phyloP scores from a whole-genome alignment of 1,140 invertebrate genomes.

The Artemia franciscana region DNA sequence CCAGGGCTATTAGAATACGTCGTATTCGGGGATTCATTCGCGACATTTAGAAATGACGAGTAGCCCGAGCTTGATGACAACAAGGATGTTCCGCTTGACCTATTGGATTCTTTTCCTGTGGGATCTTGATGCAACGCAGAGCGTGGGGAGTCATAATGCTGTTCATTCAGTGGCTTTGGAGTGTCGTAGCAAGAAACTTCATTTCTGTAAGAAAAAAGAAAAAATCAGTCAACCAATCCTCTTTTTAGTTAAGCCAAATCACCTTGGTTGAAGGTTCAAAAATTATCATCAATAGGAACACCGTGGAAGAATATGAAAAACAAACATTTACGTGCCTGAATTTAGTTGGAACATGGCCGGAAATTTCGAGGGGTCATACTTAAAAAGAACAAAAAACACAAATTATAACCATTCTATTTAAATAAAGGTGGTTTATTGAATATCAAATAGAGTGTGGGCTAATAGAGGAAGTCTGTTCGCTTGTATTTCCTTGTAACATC shows the following conservation, averaged over 20 bases:
- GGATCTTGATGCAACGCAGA: too few species aligned
- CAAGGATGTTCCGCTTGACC: not conserved
- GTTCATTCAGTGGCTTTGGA: not conserved
- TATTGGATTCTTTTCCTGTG: not conserved
- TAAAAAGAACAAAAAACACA: not conserved
- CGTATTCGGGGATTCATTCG: not conserved
- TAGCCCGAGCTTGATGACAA: not conserved
- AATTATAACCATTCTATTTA: too few species aligned
- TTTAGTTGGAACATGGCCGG: not conserved
- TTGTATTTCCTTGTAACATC: too few species aligned
- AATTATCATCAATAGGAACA: not conserved
- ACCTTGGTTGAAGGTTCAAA: not conserved
- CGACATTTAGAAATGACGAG: not conserved
- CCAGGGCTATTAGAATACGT: not conserved
- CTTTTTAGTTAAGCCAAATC: not conserved
- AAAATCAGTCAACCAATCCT: not conserved
- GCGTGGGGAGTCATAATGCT: not conserved
- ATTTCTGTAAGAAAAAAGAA: not conserved
- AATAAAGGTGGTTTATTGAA: too few species aligned
- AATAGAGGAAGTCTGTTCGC: too few species aligned
- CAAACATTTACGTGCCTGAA: not conserved
- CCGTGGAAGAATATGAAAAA: not conserved
- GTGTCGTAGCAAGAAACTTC: not conserved
- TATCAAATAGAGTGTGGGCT: too few species aligned
- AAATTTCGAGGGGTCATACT: not conserved